Evolutionary conservation across 2,797 vertebrate species (phyloP).

Genomic region (Pipistrellus nathusii): DNA sequence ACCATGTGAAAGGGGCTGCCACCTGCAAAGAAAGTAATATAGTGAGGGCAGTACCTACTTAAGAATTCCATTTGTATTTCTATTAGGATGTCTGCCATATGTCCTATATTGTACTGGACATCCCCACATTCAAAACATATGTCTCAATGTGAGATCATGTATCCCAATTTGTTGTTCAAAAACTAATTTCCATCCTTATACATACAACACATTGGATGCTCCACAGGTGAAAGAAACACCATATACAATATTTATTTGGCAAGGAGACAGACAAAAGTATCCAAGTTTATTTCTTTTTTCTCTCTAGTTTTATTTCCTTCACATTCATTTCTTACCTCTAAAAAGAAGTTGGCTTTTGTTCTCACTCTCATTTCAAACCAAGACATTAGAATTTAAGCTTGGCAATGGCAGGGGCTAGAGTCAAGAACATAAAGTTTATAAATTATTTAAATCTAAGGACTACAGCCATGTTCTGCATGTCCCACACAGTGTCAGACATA

Average conservation of each 20-base stretch:
- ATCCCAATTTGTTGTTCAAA: conserved; percentile 14
- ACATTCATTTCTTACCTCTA: not conserved
- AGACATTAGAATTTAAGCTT: conserved; percentile 22
- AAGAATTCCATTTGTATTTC: conserved; percentile 8
- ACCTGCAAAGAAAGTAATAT: not conserved
- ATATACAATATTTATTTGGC: not conserved
- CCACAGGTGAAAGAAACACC: not conserved
- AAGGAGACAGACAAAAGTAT: not conserved
- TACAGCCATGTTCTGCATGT: not conserved
- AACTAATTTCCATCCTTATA: not conserved
- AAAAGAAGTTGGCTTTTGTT: conserved; percentile 9
- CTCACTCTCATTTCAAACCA: conserved; percentile 27
- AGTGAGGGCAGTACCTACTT: not conserved
- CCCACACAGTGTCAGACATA: not conserved
- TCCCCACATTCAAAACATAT: conserved; percentile 34
- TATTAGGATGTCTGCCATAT: not conserved
- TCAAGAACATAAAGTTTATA: conserved; percentile 2
- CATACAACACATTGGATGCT: not conserved
- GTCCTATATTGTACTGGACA: conserved; percentile 27
- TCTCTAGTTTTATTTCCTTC: conserved; percentile 34
- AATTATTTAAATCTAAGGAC: conserved; percentile 50
- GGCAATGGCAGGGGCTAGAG: not conserved
- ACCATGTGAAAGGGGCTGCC: not conserved
- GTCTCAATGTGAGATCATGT: conserved; percentile 7
- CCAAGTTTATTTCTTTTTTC: not conserved